Evolutionary conservation across 2,797 vertebrate species (phyloP), one percentile per base, ranked within the genome.

Genomic region (Amblyopsis hoosieri): DNA sequence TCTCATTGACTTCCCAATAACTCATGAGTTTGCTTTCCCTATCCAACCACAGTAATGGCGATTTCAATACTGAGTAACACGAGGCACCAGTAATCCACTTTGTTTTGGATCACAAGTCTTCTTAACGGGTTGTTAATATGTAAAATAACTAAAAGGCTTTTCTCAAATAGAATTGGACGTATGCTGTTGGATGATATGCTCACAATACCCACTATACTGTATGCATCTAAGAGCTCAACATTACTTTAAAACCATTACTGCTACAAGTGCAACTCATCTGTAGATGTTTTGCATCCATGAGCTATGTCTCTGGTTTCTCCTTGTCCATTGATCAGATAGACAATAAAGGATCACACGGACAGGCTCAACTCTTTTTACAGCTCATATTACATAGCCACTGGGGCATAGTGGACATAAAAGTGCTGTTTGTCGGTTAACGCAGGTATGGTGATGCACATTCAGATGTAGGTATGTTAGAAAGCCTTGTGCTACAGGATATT

Each of bases 351-450:
- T 14, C 10, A 42, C 45, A 57, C 50, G 15, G 52, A 47, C 54
- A 65, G 67, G 54, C 78, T 82, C 75, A 71, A 69, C 79, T 81
- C 62, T 68, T 66, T 76, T 46, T 60, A 14, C 60, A 61, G 80
- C 72, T 91, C 80, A 14, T 48, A 69, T 92, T 91, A 84, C 90
- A 57, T 53, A 67, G 65, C 65, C 88, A 82, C 82, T 76, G 69
- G 72, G 69, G 75, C 79, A 58, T 29, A 19, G 47, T 62, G 78
- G 60, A 78, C 77, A 78, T 87, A 78, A 85, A 87, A 85, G 88
- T 70, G 69, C 31, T 69, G 57, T 58, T 63, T 76, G 69, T 45
- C 55, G 50, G 50, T 13, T 76, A 52, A 68, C 57, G 53, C 72
- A 69, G 69, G 66, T 64, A 74, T 72, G 57, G 45, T 49, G 66